These are phyloP conservation scores for Potamilus streckersoni DNA, from an alignment of 1,140 invertebrate species.

Conservation along the genomic window DNA sequence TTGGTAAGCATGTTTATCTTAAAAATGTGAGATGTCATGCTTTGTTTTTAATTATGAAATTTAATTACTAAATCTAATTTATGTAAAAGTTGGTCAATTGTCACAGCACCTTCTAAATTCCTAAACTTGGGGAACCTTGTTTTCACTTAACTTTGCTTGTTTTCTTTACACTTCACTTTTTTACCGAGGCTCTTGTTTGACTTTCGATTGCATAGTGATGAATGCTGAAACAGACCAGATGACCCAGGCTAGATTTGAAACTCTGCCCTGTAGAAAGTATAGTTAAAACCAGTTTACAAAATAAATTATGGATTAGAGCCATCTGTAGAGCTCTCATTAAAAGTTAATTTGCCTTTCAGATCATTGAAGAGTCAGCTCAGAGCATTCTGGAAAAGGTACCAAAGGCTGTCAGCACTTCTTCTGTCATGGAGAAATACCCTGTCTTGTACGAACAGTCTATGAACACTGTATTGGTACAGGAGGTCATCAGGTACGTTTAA, in stretches of 20 bases:
- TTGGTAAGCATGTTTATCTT: too few relatives aligned
- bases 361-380: slow-evolving; percentile 66
- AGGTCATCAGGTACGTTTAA: slow-evolving; percentile 64
- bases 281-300: neutral
- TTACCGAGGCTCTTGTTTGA: neutral
- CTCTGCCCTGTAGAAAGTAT: neutral
- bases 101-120: too few relatives aligned
- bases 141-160: too few relatives aligned
- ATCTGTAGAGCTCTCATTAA: neutral
- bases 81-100: too few relatives aligned
- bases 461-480: slow-evolving; percentile 69
- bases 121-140: too few relatives aligned
- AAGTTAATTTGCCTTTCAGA: slow-evolving; percentile 31
- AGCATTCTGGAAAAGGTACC: slow-evolving; percentile 72
- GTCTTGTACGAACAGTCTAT: slow-evolving; percentile 70
- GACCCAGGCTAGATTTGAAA: too few relatives aligned
- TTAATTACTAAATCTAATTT: too few relatives aligned
- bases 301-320: neutral
- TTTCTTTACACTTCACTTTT: neutral
- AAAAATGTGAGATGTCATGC: too few relatives aligned
- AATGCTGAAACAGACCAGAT: too few relatives aligned
- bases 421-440: slow-evolving; percentile 67
- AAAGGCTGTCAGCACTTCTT: slow-evolving; percentile 70
- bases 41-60: too few relatives aligned
- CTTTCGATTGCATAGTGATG: neutral